Percentiles rank a stretch among this genome's conserved stretches.
phyloP scores from a whole-genome alignment of 2,113 vertebrate genomes.

The Triplophysa dalaica region DNA sequence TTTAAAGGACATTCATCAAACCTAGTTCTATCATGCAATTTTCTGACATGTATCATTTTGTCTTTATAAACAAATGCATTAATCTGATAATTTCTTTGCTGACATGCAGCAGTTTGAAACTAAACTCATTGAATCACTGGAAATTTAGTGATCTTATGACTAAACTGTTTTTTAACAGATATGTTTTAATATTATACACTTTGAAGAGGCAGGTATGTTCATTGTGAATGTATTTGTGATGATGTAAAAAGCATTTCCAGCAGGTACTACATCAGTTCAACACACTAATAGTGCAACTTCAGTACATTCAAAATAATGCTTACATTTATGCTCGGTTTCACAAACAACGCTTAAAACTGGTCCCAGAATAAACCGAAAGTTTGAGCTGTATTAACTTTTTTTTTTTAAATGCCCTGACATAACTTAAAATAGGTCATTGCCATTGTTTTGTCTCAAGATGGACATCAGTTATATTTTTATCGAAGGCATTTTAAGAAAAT shows the following conservation, averaged over 20 bases:
- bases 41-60: background rate
- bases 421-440: background rate
- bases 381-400: too few species aligned
- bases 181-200: background rate
- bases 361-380: too few species aligned
- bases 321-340: background rate
- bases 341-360: too few species aligned
- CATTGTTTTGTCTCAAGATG: background rate
- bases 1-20: background rate
- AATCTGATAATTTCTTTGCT: background rate
- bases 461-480: too few species aligned
- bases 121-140: background rate
- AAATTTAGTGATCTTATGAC: background rate
- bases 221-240: conserved; percentile 1
- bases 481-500: too few species aligned
- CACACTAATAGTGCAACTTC: background rate
- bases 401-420: too few species aligned
- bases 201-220: background rate
- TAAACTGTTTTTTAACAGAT: background rate
- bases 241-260: background rate
- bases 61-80: background rate
- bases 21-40: background rate
- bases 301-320: background rate
- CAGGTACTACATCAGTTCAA: background rate
- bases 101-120: background rate